Evolutionary conservation across 1,140 invertebrate species (phyloP).

Genomic region (Ceratosolen solmsi): DNA sequence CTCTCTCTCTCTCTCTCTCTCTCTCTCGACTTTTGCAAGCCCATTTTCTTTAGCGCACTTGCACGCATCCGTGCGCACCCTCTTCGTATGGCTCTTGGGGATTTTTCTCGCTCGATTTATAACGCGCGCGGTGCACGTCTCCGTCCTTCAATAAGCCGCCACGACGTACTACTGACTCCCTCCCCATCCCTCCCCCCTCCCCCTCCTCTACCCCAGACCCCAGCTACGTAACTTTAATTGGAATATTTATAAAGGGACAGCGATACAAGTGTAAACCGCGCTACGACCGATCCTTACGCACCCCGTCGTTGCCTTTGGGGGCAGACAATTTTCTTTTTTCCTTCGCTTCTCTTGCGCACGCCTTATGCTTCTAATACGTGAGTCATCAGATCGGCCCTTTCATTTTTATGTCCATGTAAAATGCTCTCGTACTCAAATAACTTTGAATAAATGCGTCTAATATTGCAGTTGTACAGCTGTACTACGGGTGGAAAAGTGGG

Average conservation of each 20-base stretch:
- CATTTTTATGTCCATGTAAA: too few relatives aligned
- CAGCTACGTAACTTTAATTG: slow-evolving; percentile 47
- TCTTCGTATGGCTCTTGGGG: slow-evolving; percentile 19
- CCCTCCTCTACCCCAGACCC: neutral
- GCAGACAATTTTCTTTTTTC: neutral
- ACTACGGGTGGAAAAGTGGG: too few relatives aligned
- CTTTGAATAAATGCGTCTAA: too few relatives aligned
- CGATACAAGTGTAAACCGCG: slow-evolving; percentile 7
- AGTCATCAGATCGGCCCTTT: neutral
- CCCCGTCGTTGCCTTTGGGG: neutral
- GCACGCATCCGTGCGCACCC: neutral
- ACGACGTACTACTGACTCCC: neutral
- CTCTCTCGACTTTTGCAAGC: neutral
- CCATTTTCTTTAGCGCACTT: slow-evolving; percentile 13
- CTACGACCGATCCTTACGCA: neutral
- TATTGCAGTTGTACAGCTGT: too few relatives aligned
- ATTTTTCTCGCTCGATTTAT: slow-evolving; percentile 48
- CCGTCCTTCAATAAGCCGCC: neutral
- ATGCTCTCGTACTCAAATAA: neutral
- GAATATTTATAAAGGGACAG: slow-evolving; percentile 47
- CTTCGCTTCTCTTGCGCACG: neutral
- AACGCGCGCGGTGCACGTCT: neutral
- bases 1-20: slow-evolving; percentile 11
- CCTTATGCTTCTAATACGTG: neutral
- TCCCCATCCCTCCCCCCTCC: neutral